Base-by-base conservation (phyloP, 2,888 invertebrate species). In the Aphodius sticticus region DNA sequence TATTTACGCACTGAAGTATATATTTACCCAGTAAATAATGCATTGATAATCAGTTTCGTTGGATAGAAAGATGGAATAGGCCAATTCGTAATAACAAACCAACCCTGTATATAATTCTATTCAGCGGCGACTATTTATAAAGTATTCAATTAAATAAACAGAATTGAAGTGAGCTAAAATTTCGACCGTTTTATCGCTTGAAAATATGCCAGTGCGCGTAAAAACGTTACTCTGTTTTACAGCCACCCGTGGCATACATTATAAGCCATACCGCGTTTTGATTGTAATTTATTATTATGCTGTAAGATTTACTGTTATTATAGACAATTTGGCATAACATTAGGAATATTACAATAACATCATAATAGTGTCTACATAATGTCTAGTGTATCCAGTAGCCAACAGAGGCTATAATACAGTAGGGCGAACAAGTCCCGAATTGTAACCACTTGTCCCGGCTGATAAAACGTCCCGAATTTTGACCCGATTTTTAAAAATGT, bases 41-140 rank as follows among this genome's bases (percentile, higher is more conserved):
- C 53, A 53, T 9, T 53, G 53, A 53, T 53, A 53, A 53, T 53
- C 53, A 53, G 12, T 53, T 53, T 53, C 1, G 53, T 5, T 53
- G 7, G 53, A 53, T 53, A 53, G 53, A 53, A 53, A 53, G 53
- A 53, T 53, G 53, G 53, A 53, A 53, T 9, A 53, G 7, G 12
- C 53, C 9, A 1, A 53, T 26, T 53, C 6, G 53, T 9, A 53
- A 53, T 53, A 53, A 53, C 53, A 53, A 53, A 5, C 53, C 53
- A 53, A 53, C 53, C 53, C 53, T 53, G 53, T 53, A 53, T 53
- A 53, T 53, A 53, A 53, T 53, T 53, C 53, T 53, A 53, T 53
- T 12, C 53, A 53, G 53, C 53, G 6, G 9, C 53, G 53, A 7
- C 53, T 12, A 53, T 12, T 53, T 53, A 12, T 53, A 53, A 26